Evolutionary conservation across 2,797 vertebrate genomes (phyloP).

Genomic region (Peromyscus attwateri): DNA sequence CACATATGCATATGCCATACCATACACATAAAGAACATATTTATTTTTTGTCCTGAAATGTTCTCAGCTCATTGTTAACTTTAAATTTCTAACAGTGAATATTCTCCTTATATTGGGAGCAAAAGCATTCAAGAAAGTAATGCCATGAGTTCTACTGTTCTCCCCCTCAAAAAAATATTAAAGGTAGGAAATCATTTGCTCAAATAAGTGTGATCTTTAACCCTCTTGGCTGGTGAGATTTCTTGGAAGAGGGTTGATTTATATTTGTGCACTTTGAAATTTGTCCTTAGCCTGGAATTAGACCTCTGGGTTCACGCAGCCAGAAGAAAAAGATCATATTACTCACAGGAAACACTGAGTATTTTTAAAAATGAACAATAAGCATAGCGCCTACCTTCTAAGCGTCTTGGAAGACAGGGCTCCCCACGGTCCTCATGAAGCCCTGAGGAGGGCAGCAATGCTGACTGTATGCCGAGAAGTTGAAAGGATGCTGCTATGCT

Average conservation of each 20-base stretch:
- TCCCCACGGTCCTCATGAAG: slow-evolving; percentile 43
- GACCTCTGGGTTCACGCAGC: slow-evolving; percentile 82
- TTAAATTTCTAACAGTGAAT: slow-evolving; percentile 21
- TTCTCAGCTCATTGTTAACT: not conserved
- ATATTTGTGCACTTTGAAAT: slow-evolving; percentile 80
- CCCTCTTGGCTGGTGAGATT: slow-evolving; percentile 50
- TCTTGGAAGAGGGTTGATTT: slow-evolving; percentile 81
- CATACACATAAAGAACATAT: not conserved
- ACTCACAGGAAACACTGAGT: slow-evolving; percentile 65
- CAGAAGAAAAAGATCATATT: slow-evolving; percentile 69
- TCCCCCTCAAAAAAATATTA: not conserved
- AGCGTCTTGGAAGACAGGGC: slow-evolving; percentile 56
- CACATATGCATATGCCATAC: not conserved
- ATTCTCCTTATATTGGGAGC: not conserved
- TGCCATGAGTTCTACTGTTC: not conserved
- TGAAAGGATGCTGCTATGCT: not conserved
- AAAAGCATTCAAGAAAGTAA: slow-evolving; percentile 60
- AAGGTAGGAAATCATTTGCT: slow-evolving; percentile 53
- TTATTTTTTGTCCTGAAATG: slow-evolving; percentile 38
- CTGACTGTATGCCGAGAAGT: not conserved
- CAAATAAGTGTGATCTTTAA: slow-evolving; percentile 63
- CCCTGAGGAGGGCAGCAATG: slow-evolving; percentile 48
- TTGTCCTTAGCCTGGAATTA: slow-evolving; percentile 79
- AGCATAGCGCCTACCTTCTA: not conserved
- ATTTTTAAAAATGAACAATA: slow-evolving; percentile 71